Percentiles rank a stretch among this genome's conserved stretches.
Evolutionary conservation across 1,140 invertebrate species (phyloP).

Genomic region (Pachyrhynchus sulphureomaculatus): DNA sequence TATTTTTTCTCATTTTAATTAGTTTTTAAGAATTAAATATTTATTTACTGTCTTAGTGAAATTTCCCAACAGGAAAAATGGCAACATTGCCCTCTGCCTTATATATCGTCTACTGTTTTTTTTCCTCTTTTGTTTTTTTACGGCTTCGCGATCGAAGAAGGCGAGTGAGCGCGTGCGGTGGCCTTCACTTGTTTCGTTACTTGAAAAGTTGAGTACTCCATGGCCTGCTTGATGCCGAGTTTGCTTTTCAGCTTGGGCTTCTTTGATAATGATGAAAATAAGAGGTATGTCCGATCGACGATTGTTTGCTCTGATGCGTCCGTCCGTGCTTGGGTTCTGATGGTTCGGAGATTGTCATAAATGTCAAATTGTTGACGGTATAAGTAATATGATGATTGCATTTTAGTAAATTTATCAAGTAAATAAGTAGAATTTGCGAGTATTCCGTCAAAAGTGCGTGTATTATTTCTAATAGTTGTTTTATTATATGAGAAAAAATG

Average conservation of each 20-base stretch:
- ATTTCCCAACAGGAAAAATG: too few species aligned
- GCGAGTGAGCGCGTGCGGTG: conserved; percentile 22
- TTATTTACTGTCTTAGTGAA: too few species aligned
- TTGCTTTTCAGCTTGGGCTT: too few species aligned
- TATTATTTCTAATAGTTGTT: too few species aligned
- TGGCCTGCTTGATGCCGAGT: background rate
- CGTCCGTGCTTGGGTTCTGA: background rate
- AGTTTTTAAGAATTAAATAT: too few species aligned
- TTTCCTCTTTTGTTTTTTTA: background rate
- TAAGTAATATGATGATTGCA: too few species aligned
- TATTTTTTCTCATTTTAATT: too few species aligned
- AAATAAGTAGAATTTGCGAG: too few species aligned
- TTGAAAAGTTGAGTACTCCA: conserved; percentile 13
- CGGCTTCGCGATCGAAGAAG: conserved; percentile 19
- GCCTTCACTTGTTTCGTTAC: conserved; percentile 22
- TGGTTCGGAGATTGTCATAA: background rate
- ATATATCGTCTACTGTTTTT: background rate
- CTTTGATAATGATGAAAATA: conserved; percentile 19
- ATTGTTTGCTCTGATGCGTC: background rate
- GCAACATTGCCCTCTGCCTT: background rate
- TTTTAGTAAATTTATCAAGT: too few species aligned
- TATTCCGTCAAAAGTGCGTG: too few species aligned
- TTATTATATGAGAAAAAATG: too few species aligned
- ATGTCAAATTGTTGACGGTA: too few species aligned
- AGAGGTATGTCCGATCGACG: background rate